Evolutionary conservation across 2,888 invertebrate species (phyloP).

Genomic region (Amblyjoppa fuscipennis): DNA sequence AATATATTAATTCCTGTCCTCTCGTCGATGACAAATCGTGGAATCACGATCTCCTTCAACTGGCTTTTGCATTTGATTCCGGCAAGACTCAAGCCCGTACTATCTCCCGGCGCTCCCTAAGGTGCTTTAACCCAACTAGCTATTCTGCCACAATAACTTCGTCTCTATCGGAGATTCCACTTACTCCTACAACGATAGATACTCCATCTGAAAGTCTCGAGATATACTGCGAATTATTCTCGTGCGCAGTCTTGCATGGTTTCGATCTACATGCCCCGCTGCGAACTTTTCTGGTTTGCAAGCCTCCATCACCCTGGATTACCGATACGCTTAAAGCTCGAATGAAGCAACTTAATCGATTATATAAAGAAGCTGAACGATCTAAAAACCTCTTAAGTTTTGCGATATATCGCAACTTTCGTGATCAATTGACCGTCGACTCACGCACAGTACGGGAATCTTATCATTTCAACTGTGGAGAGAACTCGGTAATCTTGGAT

Average conservation of each 20-base stretch:
- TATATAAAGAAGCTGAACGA: not conserved
- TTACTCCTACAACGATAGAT: not conserved
- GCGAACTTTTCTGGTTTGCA: not conserved
- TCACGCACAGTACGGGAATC: not conserved
- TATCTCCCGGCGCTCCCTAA: not conserved
- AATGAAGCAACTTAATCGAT: not conserved
- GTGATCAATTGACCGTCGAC: not conserved
- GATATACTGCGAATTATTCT: not conserved
- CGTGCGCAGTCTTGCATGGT: not conserved
- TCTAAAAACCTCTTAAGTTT: not conserved
- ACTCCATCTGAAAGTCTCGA: not conserved
- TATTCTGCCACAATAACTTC: not conserved
- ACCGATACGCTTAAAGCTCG: not conserved
- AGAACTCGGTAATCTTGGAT: not conserved
- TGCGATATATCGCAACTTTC: not conserved
- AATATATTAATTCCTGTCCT: no score
- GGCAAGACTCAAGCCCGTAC: not conserved
- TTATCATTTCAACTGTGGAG: not conserved
- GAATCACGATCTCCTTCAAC: slow-evolving; percentile 27
- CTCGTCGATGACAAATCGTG: no score
- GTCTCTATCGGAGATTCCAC: not conserved
- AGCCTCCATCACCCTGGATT: not conserved
- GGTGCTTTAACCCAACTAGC: not conserved
- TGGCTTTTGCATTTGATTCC: not conserved
- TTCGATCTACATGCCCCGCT: not conserved